phyloP scores from a whole-genome alignment of 2,797 vertebrate species.

The Neosilurus mollespiculum region DNA sequence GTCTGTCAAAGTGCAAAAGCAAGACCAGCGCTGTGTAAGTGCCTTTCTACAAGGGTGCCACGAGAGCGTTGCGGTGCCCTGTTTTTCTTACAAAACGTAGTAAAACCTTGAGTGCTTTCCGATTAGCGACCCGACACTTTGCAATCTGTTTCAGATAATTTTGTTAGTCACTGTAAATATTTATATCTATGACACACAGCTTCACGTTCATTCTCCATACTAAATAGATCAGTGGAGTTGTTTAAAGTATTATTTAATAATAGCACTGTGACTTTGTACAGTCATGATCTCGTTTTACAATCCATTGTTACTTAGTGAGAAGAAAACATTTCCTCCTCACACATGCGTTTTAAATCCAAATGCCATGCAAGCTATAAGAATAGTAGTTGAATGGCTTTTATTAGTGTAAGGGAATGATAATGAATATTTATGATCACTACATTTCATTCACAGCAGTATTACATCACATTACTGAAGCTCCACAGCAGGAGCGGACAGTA shows the following conservation, averaged over 20 bases:
- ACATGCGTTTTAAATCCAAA: conserved; percentile 14
- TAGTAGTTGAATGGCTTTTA: not conserved
- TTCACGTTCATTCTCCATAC: conserved; percentile 20
- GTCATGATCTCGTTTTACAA: conserved; percentile 16
- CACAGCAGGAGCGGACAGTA: conserved; percentile 1
- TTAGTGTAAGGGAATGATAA: conserved; percentile 24
- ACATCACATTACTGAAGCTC: not conserved
- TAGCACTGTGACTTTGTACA: conserved; percentile 51
- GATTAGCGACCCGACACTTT: not conserved
- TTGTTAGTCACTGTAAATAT: conserved; percentile 40
- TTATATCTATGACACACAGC: not conserved
- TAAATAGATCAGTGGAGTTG: conserved; percentile 27
- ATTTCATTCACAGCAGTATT: conserved; percentile 9
- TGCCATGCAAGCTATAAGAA: conserved; percentile 22
- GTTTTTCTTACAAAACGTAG: conserved; percentile 20
- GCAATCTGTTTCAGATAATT: conserved; percentile 7
- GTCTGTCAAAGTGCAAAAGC: conserved; percentile 80
- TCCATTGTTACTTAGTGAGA: conserved; percentile 5
- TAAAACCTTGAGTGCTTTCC: conserved; percentile 23
- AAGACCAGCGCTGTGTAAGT: conserved; percentile 80
- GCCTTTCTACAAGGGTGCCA: conserved; percentile 33
- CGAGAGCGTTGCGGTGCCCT: conserved; percentile 7
- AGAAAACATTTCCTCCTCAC: not conserved
- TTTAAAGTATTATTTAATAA: conserved; percentile 31
- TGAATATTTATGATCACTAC: conserved; percentile 25